phyloP scores from a whole-genome alignment of 2,888 invertebrate species.

The Scrobipalpa costella region DNA sequence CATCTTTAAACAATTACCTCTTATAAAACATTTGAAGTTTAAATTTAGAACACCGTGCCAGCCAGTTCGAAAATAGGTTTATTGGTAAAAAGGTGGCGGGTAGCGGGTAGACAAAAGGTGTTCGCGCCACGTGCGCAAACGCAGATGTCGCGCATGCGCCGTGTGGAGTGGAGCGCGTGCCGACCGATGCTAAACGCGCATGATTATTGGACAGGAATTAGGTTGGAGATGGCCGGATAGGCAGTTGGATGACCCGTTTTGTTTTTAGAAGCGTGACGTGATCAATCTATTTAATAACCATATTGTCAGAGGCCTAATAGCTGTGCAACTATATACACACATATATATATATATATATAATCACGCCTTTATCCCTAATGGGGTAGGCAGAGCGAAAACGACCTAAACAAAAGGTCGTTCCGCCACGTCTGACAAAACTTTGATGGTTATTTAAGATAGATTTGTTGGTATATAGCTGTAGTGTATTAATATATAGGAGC shows the following conservation, averaged over 20 bases:
- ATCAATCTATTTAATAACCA: background rate
- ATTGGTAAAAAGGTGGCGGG: slow-evolving; percentile 57
- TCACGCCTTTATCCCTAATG: no score
- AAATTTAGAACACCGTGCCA: slow-evolving; percentile 62
- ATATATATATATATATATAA: no score
- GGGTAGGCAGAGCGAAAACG: no score
- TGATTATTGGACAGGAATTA: slow-evolving; percentile 22
- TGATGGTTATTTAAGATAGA: no score
- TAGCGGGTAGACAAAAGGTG: slow-evolving; percentile 73
- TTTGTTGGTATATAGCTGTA: no score
- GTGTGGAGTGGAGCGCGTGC: slow-evolving; percentile 22
- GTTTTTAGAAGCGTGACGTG: background rate
- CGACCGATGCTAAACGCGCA: slow-evolving; percentile 20
- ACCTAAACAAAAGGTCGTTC: no score
- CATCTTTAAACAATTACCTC: background rate
- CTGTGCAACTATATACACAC: no score
- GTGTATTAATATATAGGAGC: no score
- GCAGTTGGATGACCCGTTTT: background rate
- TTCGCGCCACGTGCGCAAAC: slow-evolving; percentile 63
- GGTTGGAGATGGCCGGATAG: no score
- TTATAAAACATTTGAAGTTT: slow-evolving; percentile 30
- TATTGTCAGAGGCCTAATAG: no score
- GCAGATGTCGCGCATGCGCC: slow-evolving; percentile 56
- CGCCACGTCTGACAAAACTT: no score
- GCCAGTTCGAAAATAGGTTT: slow-evolving; percentile 66